Evolutionary conservation across 2,113 vertebrate species (phyloP).

Genomic region (Kryptolebias marmoratus): DNA sequence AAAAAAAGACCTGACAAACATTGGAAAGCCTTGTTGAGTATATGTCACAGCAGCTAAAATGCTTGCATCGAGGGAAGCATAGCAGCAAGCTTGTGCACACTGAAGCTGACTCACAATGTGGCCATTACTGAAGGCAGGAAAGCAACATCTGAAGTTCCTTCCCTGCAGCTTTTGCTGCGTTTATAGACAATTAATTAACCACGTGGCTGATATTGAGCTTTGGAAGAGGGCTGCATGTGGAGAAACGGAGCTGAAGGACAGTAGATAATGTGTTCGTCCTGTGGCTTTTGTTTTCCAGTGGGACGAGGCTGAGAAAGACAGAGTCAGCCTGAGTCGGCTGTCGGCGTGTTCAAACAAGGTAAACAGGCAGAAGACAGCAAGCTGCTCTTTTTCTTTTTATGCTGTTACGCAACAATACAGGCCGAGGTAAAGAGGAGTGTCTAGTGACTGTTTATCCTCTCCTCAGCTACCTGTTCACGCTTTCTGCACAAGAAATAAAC

Average conservation of each 20-base stretch:
- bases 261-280: constrained; percentile 29
- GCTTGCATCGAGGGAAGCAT: not conserved
- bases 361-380: constrained; percentile 31
- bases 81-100: not conserved
- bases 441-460: constrained; percentile 9
- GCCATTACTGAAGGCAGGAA: constrained; percentile 12
- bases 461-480: constrained; percentile 16
- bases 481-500: constrained; percentile 16
- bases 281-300: constrained; percentile 33
- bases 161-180: constrained; percentile 13
- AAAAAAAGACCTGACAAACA: constrained; percentile 49
- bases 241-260: constrained; percentile 3
- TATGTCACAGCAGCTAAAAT: constrained; percentile 33
- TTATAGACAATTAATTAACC: constrained; percentile 47
- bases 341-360: constrained; percentile 58
- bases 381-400: constrained; percentile 21
- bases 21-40: constrained; percentile 27
- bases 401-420: constrained; percentile 43
- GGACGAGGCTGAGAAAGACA: constrained; percentile 38
- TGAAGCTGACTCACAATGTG: constrained; percentile 11
- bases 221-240: constrained; percentile 31
- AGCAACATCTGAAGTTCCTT: constrained; percentile 12
- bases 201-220: constrained; percentile 30
- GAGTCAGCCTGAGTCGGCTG: constrained; percentile 56
- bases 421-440: constrained; percentile 48